These are phyloP conservation scores for Butastur rufipennis DNA, from an alignment of 2,113 vertebrate species.

Conservation along the genomic window DNA sequence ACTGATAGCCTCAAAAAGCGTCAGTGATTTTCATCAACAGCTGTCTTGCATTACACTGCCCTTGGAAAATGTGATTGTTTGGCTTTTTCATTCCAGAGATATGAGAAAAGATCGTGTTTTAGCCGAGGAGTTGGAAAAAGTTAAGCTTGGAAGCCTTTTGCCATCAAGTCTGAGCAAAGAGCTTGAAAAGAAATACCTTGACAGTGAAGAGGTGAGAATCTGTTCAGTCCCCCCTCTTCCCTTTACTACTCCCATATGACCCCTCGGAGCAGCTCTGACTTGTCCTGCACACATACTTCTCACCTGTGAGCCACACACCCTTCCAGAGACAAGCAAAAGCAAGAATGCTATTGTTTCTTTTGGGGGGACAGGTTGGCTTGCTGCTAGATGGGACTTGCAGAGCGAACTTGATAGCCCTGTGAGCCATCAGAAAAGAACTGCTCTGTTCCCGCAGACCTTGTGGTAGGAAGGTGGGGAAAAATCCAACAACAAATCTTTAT, in stretches of 20 bases:
- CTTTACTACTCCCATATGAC: background rate
- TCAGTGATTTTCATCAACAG: background rate
- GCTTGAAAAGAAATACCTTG: constrained; percentile 79
- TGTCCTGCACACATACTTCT: background rate
- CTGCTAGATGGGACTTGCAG: background rate
- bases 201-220: constrained; percentile 76
- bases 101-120: constrained; percentile 77
- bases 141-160: constrained; percentile 78
- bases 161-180: constrained; percentile 40
- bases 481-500: background rate
- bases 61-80: constrained; percentile 8
- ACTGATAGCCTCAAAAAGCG: background rate
- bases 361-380: background rate
- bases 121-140: constrained; percentile 65
- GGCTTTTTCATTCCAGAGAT: constrained; percentile 72
- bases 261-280: background rate
- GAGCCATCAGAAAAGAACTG: background rate
- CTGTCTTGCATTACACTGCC: constrained; percentile 15
- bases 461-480: background rate
- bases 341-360: background rate
- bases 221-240: background rate
- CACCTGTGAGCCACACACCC: background rate
- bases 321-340: background rate
- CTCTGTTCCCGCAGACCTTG: background rate
- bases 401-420: background rate